Base-by-base conservation (phyloP, 2,113 vertebrate species). In the Myanophis thanlyinensis region DNA sequence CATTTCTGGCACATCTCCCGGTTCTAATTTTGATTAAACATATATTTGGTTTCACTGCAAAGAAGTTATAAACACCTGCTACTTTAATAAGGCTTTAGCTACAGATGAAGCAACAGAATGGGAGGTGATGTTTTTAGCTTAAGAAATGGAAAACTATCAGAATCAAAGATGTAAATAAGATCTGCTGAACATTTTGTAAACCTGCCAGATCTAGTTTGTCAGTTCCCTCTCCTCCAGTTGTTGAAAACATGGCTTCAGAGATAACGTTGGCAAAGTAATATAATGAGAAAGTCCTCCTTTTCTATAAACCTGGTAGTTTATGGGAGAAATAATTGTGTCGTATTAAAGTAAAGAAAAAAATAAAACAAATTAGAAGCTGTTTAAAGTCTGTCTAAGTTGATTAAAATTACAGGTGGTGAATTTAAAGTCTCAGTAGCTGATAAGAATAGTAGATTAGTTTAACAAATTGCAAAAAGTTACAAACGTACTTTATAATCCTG, bases 161-260 rank as follows among this genome's bases (percentile, higher is more conserved):
- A 92, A 93, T 59, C 92, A 95, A 94, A 95, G 89, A 92, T 35
- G 88, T 73, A 95, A 95, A 92, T 94, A 94, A 93, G 92, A 96
- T 40, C 40, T 52, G 87, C 92, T 52, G 51, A 93, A 95, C 95
- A 94, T 92, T 91, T 73, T 94, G 91, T 86, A 96, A 95, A 93
- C 85, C 27, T 96, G 52, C 91, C 93, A 93, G 84, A 30, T 92
- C 84, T 91, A 52, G 56, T 93, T 91, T 96, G 47, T 88, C 92
- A 87, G 40, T 92, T 30, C 15, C 53, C 30, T 20, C 73, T 80
- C 85, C 40, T 22, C 53, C 30, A 94, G 93, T 94, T 94, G 84
- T 93, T 93, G 40, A 54, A 62, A 90, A 54, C 40, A 5, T 1
- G 3, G 15, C 89, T 85, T 95, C 22, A 25, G 30, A 94, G 80